phyloP scores from a whole-genome alignment of 2,797 vertebrate species.

The Micromesistius poutassou region DNA sequence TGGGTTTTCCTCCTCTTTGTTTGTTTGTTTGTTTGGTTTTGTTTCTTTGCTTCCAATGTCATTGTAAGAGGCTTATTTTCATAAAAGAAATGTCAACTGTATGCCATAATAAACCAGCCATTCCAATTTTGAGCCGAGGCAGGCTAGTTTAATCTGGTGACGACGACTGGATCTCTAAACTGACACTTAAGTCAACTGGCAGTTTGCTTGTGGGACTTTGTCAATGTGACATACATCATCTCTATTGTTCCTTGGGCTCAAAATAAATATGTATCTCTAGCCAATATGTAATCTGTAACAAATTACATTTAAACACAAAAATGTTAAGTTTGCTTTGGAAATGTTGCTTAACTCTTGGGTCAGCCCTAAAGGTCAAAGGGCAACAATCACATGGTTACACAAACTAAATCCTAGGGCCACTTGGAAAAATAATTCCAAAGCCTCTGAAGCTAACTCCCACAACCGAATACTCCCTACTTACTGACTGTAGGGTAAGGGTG shows the following conservation, averaged over 20 bases:
- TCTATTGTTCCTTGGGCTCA: background rate
- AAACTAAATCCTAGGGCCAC: background rate
- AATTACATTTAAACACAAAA: background rate
- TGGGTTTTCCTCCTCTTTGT: constrained; percentile 4
- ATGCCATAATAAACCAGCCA: constrained; percentile 62
- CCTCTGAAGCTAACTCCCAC: background rate
- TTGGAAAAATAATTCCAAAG: background rate
- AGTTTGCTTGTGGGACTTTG: too few relatives aligned
- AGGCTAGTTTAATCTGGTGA: constrained; percentile 37
- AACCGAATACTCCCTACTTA: background rate
- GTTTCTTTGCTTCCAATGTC: constrained; percentile 51
- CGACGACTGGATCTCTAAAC: background rate
- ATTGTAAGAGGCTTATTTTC: constrained; percentile 60
- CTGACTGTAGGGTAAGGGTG: background rate
- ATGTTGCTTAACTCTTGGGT: background rate
- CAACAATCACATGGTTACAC: background rate
- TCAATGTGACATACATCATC: background rate
- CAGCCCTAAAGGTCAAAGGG: too few relatives aligned
- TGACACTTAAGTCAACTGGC: background rate
- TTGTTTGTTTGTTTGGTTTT: constrained; percentile 52
- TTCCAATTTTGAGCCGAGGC: constrained; percentile 53
- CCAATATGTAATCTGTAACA: background rate
- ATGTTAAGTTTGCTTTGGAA: too few relatives aligned
- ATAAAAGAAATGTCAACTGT: constrained; percentile 40
- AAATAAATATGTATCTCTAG: background rate